Base-by-base conservation (phyloP, 2,888 invertebrate species). In the Anthophora plumipes region DNA sequence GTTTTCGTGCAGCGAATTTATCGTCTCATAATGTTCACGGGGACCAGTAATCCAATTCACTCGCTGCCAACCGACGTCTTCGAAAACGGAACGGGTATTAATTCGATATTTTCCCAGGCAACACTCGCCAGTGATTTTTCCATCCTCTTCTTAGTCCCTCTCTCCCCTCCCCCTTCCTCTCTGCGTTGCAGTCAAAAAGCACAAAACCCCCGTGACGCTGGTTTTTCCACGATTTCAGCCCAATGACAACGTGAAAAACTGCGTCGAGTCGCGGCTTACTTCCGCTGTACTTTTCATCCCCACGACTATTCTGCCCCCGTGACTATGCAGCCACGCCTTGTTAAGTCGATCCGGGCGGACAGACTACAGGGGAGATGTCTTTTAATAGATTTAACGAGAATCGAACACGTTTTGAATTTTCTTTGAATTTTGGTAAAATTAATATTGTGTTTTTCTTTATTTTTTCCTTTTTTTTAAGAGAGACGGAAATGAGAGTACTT, bases 81-180 rank as follows among this genome's bases (percentile, higher is more conserved):
- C 68, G 39, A 68, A 74, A 74, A 68, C 74, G 22, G 69, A 31
- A 17, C 43, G 11, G n/a, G 12, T 11, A 39, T 20, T 74, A 74
- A 74, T 68, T 68, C 54, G 60, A 74, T 69, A 68, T 74, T 74
- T 74, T 61, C 37, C 55, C 9, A 22, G 37, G 39, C 25, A 52
- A 52, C 66, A 8, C 25, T 31, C 4, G 2, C 41, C 20, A 7
- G 14, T 17, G n/a, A 14, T 20, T 57, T 67, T 43, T 52, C 61
- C 59, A 25, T 12, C 20, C 39, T 39, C 31, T 14, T 31, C 54
- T 25, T 14, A 14, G 3, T 2, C 25, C 6, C 12, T n/a, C 5
- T 22, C 12, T 5, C 20, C 46, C 12, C 5, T 6, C 5, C 14
- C 55, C 55, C n/a, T n/a, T n/a, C n/a, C n/a, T n/a, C n/a, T n/a